A percentile compares a stretch with the other conserved stretches of the same genome.
These are phyloP conservation scores for Hestina assimilis DNA, from an alignment of 1,140 invertebrate species.

Conservation along the genomic window DNA sequence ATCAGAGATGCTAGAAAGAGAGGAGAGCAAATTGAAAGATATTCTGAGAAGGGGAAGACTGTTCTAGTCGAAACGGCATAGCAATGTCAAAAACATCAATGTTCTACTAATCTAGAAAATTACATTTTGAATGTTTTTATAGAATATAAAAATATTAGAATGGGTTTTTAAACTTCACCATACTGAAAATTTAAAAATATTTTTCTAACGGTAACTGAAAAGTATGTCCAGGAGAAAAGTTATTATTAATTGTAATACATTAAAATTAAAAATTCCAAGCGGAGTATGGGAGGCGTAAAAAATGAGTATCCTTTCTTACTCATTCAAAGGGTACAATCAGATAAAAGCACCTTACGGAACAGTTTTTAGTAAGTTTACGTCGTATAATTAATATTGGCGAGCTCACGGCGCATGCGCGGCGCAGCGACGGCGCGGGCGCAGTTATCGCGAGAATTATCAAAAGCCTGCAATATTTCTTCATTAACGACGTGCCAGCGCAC, in stretches of 20 bases:
- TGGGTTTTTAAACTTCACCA: no score
- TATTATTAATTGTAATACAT: neutral
- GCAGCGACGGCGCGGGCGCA: constrained; percentile 28
- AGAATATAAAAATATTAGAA: neutral
- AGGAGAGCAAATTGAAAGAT: no score
- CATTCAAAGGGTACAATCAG: constrained; percentile 32
- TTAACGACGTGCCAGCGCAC: constrained; percentile 60
- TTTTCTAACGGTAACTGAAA: neutral
- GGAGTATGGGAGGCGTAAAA: constrained; percentile 1
- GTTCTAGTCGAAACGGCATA: no score
- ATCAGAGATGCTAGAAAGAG: no score
- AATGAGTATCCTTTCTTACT: constrained; percentile 10
- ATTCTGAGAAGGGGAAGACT: no score
- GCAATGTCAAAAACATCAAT: no score
- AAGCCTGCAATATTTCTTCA: constrained; percentile 73
- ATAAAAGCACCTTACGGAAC: constrained; percentile 39
- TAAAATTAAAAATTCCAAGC: neutral
- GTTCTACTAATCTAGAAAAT: no score
- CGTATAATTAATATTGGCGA: constrained; percentile 59
- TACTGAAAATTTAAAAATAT: neutral
- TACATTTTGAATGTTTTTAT: neutral
- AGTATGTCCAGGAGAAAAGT: neutral
- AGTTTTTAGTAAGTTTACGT: constrained; percentile 33
- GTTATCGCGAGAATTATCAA: constrained; percentile 65
- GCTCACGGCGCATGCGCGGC: constrained; percentile 36